A percentile compares a stretch with the other conserved stretches of the same genome.
Evolutionary conservation across 2,797 vertebrate genomes (phyloP).

Genomic region (Myotis planiceps): DNA sequence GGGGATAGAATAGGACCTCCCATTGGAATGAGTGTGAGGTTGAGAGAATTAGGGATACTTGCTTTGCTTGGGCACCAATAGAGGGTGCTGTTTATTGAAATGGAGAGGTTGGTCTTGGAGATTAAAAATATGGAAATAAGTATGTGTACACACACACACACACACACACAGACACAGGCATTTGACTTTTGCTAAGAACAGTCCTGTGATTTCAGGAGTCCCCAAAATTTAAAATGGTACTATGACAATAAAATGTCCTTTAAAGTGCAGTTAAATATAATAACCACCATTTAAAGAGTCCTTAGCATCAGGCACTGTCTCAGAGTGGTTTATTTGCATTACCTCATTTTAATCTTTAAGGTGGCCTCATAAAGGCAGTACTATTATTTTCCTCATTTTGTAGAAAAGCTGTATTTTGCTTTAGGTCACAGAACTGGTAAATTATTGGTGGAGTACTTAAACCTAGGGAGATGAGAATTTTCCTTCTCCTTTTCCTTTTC

Average conservation of each 20-base stretch:
- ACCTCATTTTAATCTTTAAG: background rate
- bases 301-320: background rate
- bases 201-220: background rate
- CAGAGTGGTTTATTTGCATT: constrained; percentile 13
- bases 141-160: background rate
- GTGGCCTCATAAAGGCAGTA: background rate
- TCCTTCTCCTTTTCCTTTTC: background rate
- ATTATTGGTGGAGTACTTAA: background rate
- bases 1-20: background rate
- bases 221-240: background rate
- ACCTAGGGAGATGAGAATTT: background rate
- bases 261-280: constrained; percentile 5
- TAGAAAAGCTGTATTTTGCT: background rate
- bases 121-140: background rate
- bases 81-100: background rate
- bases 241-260: background rate
- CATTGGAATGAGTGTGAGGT: background rate
- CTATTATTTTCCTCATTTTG: background rate
- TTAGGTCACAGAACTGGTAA: background rate
- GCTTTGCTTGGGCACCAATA: background rate
- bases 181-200: constrained; percentile 16
- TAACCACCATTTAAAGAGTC: background rate
- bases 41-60: background rate
- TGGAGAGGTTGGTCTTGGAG: background rate
- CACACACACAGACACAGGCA: background rate